These are phyloP conservation scores for Pseudomyrmex gracilis DNA, from an alignment of 1,140 invertebrate species.

Conservation along the genomic window DNA sequence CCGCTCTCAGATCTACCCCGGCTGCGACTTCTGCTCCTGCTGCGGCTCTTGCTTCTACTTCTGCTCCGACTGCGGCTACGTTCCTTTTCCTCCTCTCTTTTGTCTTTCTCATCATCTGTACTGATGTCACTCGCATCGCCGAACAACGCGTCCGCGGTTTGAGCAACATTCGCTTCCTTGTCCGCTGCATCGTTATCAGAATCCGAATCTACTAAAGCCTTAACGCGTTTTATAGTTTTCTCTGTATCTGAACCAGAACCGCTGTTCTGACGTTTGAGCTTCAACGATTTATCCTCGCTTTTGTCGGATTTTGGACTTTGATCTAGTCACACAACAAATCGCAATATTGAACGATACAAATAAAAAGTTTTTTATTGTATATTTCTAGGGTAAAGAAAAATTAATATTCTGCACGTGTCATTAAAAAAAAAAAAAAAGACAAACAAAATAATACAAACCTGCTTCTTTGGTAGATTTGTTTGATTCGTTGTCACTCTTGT, in stretches of 20 bases:
- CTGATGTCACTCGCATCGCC: conserved; percentile 97
- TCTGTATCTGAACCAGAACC: conserved; percentile 79
- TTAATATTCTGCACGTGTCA: neutral
- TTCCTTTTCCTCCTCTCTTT: conserved; percentile 80
- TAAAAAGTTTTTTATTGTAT: no score
- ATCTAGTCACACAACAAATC: conserved; percentile 49
- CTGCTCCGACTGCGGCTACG: conserved; percentile 78
- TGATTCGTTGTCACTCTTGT: conserved; percentile 82
- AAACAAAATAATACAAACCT: conserved; percentile 62
- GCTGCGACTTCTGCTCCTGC: conserved; percentile 80
- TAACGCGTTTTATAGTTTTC: conserved; percentile 79
- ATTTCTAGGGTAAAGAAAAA: no score
- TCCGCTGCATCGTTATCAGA: conserved; percentile 85
- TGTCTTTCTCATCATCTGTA: conserved; percentile 90
- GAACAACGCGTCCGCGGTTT: conserved; percentile 93
- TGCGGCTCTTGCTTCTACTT: conserved; percentile 77
- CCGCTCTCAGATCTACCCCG: conserved; percentile 81
- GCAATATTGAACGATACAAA: neutral
- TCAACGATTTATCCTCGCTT: conserved; percentile 58
- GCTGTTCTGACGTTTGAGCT: conserved; percentile 76
- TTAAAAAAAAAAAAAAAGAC: neutral
- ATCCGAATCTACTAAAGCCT: conserved; percentile 85
- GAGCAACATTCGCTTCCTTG: conserved; percentile 81
- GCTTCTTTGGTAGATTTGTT: conserved; percentile 75
- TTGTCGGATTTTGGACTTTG: conserved; percentile 73